These are phyloP conservation scores for Eremobia ochroleuca DNA, from an alignment of 2,888 invertebrate species.

Conservation along the genomic window DNA sequence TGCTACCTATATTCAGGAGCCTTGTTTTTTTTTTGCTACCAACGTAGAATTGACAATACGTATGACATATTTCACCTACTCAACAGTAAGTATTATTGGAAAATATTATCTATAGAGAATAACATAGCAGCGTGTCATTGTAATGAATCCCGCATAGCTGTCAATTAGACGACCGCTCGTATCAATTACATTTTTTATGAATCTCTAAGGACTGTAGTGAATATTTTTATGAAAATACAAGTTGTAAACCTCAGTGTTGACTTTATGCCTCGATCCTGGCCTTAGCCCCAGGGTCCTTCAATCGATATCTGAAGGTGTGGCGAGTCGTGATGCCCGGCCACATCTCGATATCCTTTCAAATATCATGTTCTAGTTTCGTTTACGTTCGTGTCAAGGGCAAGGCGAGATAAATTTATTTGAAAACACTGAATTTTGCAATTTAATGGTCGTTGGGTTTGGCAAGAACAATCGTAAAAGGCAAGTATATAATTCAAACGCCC, in stretches of 20 bases:
- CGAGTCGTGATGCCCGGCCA: slow-evolving; percentile 43
- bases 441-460: slow-evolving; percentile 38
- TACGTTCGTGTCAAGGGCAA: slow-evolving; percentile 62
- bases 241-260: not conserved
- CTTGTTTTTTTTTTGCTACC: not conserved
- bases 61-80: not conserved
- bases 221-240: slow-evolving; percentile 1
- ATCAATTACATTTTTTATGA: slow-evolving; percentile 46
- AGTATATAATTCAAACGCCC: slow-evolving; percentile 58
- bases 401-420: slow-evolving; percentile 59
- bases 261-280: slow-evolving; percentile 34
- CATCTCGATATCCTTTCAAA: slow-evolving; percentile 64
- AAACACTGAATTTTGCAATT: slow-evolving; percentile 54
- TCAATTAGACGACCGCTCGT: slow-evolving; percentile 27
- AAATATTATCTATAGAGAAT: slow-evolving; percentile 35
- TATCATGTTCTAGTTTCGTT: slow-evolving; percentile 62
- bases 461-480: slow-evolving; percentile 56
- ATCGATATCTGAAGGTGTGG: slow-evolving; percentile 47
- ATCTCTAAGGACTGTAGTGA: slow-evolving; percentile 14
- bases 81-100: slow-evolving; percentile 3
- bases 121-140: slow-evolving; percentile 27
- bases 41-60: not conserved
- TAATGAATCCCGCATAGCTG: slow-evolving; percentile 56
- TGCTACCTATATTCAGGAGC: not conserved
- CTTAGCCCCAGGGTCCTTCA: slow-evolving; percentile 57